These are phyloP conservation scores for Pristionchus arcanus DNA, from an alignment of 2,888 invertebrate species.

Conservation along the genomic window DNA sequence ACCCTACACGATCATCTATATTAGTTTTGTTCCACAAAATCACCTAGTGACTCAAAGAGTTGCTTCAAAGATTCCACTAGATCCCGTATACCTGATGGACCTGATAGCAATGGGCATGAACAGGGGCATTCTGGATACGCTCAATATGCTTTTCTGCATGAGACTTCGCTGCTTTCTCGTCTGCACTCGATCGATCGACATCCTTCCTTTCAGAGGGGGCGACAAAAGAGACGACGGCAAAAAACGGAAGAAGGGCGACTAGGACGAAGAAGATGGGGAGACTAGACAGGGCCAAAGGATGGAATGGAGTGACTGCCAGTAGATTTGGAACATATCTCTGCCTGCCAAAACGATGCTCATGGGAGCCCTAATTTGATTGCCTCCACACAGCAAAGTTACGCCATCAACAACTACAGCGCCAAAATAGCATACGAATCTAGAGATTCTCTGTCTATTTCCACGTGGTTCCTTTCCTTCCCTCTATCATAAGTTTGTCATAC, in stretches of 20 bases:
- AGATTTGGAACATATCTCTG: conserved; percentile 39
- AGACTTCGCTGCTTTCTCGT: neutral
- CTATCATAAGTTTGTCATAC: neutral
- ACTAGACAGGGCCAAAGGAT: conserved; percentile 23
- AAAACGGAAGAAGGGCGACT: neutral
- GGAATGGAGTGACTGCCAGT: neutral
- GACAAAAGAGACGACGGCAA: neutral
- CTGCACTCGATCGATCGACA: conserved; percentile 17
- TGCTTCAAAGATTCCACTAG: neutral
- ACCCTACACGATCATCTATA: neutral
- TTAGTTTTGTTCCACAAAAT: neutral
- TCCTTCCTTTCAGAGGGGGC: neutral
- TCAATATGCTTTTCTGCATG: neutral
- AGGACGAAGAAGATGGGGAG: neutral
- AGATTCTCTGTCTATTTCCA: neutral
- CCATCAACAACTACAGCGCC: neutral
- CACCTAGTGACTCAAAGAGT: neutral
- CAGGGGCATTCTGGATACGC: neutral
- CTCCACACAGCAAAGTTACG: neutral
- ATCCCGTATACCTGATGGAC: neutral
- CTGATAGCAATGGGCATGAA: conserved; percentile 23
- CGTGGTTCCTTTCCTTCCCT: neutral
- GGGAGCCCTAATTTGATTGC: conserved; percentile 16
- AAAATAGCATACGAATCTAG: neutral
- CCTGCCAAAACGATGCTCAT: neutral